These are phyloP conservation scores for Aspidapion aeneum DNA, from an alignment of 2,888 invertebrate genomes.

Conservation along the genomic window DNA sequence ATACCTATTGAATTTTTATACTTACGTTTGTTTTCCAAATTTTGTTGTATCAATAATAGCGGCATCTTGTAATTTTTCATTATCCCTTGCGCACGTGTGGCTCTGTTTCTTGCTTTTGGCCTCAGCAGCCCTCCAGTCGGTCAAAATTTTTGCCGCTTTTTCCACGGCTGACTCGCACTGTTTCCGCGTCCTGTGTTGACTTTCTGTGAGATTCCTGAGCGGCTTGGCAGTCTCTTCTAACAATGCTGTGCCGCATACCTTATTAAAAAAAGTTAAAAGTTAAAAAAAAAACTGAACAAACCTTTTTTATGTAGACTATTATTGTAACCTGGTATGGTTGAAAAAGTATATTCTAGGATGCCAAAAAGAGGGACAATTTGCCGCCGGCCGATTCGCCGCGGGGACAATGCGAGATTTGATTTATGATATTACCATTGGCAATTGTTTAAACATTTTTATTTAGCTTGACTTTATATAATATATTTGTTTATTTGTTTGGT, in stretches of 20 bases:
- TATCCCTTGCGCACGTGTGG: conserved; percentile 82
- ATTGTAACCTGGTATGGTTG: no score
- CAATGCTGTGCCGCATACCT: conserved; percentile 12
- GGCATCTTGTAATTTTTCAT: conserved; percentile 87
- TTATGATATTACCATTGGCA: no score
- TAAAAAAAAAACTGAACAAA: no score
- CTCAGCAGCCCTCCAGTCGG: conserved; percentile 84
- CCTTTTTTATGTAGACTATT: no score
- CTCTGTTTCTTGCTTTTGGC: conserved; percentile 87
- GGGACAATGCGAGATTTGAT: no score
- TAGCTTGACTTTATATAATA: no score
- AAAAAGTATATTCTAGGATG: no score
- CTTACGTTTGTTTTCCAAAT: conserved; percentile 41
- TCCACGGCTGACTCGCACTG: conserved; percentile 78
- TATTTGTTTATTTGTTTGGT: no score
- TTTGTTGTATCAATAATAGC: conserved; percentile 58
- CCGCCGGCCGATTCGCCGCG: no score
- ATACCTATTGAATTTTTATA: no score
- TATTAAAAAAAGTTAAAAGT: background rate
- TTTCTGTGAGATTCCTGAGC: conserved; percentile 67
- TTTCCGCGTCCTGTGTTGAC: conserved; percentile 68
- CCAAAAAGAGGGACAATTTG: no score
- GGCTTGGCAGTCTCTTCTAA: conserved; percentile 87
- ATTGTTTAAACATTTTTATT: no score
- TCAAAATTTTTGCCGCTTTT: conserved; percentile 74